Evolutionary conservation across 1,140 invertebrate species (phyloP), one percentile per base, ranked within the genome.

Genomic region (Wasmannia auropunctata): DNA sequence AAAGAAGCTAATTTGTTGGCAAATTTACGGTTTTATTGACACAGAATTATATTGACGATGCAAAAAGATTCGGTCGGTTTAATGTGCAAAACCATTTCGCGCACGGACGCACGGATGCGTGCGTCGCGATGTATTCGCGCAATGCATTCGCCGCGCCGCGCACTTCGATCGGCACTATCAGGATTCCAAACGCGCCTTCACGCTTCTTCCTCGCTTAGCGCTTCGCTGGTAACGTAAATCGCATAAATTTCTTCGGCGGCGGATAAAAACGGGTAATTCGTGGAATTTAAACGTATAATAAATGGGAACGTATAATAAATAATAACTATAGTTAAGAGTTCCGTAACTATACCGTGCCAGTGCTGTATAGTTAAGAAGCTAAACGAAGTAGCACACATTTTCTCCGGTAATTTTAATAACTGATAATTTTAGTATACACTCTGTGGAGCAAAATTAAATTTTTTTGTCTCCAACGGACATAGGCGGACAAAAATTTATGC

Each of bases 71-170:
- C 31, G 60, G 43, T 25, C 28, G 76, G 31, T 37, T 49, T 80
- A 80, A 80, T 43, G 56, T 46, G 46, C 60, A 37, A 67, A 65
- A 67, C 58, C 76, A 79, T 63, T 80, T 80, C 22, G 49, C 62
- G 60, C 76, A 46, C 46, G 62, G n/a, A 80, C 46, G 43, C 76
- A 31, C n/a, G 31, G 62, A 80, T 67, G 76, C 62, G 76, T 80
- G 76, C 76, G 46, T 62, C 56, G 40, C 40, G 56, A 77, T 77
- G 74, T 25, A 67, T 67, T 79, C 76, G 60, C 75, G 31, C 51
- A 22, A 25, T 37, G 51, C 72, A 25, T 37, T 37, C 72, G n/a
- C 16, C 60, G 58, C 40, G 40, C n/a, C 43, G 60, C 22, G 34
- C 72, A 40, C 60, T 54, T 80, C 60, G 76, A 80, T 80, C 76